Conservation (phyloP, 2,113 vertebrate genomes). For the Ciconia boyciana region DNA sequence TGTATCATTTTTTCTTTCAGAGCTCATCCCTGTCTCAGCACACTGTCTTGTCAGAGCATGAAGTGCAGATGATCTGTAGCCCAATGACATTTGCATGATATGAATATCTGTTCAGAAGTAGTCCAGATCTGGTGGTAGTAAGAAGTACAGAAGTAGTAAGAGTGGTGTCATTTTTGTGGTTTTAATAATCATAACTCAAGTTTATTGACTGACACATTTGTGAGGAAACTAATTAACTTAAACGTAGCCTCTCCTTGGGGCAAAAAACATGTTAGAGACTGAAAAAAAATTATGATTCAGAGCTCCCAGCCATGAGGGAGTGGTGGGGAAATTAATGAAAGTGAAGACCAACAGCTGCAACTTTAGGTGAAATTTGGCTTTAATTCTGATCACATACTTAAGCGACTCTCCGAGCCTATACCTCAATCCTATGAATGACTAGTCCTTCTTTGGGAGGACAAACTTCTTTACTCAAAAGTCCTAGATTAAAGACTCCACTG, state of each 20-base stretch:
- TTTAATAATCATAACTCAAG: neutral
- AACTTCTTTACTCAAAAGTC: neutral
- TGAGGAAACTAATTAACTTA: neutral
- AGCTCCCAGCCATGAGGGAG: neutral
- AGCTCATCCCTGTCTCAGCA: neutral
- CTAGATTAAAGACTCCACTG: neutral
- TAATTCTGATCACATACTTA: neutral
- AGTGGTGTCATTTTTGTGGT: neutral
- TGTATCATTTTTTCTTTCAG: neutral
- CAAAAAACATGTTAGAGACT: neutral
- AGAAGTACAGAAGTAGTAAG: too few species aligned
- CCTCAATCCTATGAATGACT: neutral
- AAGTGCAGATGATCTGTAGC: neutral
- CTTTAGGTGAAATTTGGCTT: neutral
- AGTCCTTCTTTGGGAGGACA: neutral
- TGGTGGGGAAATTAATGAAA: neutral
- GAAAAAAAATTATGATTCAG: neutral
- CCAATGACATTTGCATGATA: too few species aligned
- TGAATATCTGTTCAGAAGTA: neutral
- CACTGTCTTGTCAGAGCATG: neutral
- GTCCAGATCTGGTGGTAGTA: neutral
- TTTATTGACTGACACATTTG: neutral
- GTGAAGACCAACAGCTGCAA: neutral
- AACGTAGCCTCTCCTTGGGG: neutral
- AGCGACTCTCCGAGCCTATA: neutral